Evolutionary conservation across 2,888 invertebrate species (phyloP).

Genomic region (Abrostola triplasia): DNA sequence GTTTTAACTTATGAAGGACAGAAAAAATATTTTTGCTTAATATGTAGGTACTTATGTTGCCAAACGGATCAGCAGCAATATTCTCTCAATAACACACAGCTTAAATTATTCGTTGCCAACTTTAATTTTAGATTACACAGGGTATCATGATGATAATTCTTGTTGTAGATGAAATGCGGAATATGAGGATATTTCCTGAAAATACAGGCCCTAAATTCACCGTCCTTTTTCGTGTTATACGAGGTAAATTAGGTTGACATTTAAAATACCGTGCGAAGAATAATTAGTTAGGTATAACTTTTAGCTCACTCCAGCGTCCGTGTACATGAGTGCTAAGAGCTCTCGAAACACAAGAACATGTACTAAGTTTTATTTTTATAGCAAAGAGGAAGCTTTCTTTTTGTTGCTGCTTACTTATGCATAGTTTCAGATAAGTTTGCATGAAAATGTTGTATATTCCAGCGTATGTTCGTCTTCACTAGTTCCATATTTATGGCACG

Average conservation of each 20-base stretch:
- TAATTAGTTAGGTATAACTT: slow-evolving; percentile 33
- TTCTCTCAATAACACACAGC: background rate
- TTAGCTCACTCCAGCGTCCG: slow-evolving; percentile 41
- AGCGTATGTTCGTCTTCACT: slow-evolving; percentile 76
- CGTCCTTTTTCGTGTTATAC: background rate
- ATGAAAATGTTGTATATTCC: slow-evolving; percentile 79
- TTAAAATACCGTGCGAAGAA: slow-evolving; percentile 10
- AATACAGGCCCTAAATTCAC: too few species aligned
- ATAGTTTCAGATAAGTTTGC: slow-evolving; percentile 86
- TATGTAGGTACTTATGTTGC: slow-evolving; percentile 7
- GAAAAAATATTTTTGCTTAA: slow-evolving; percentile 38
- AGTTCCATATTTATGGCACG: slow-evolving; percentile 86
- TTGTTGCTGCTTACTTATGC: slow-evolving; percentile 82
- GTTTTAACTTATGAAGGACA: slow-evolving; percentile 48
- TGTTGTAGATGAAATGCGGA: too few species aligned
- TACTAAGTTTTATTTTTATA: slow-evolving; percentile 70
- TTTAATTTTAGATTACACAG: too few species aligned
- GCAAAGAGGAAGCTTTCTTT: slow-evolving; percentile 67
- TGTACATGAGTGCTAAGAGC: slow-evolving; percentile 51
- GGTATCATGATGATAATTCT: too few species aligned
- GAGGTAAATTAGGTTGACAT: background rate
- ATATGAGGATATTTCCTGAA: too few species aligned
- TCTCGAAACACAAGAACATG: slow-evolving; percentile 59
- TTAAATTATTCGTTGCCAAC: too few species aligned
- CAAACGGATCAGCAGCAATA: background rate